These are phyloP conservation scores for Apoda limacodes DNA, from an alignment of 2,888 invertebrate genomes.

Conservation along the genomic window DNA sequence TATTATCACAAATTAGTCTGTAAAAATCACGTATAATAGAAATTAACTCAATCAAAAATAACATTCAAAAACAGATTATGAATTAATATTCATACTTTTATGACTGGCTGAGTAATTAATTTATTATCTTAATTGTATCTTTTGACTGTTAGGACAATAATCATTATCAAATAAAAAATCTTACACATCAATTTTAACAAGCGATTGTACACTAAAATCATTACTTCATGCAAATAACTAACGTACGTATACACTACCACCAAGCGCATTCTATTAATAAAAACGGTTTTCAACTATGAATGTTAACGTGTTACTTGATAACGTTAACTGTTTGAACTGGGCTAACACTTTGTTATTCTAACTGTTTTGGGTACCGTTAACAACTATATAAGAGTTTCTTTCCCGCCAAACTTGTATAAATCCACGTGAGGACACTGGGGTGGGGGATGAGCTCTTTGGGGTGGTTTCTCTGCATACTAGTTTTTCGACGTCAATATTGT, in stretches of 20 bases:
- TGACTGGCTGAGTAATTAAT: constrained; percentile 1
- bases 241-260: constrained; percentile 44
- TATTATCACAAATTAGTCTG: too few species aligned
- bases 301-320: constrained; percentile 10
- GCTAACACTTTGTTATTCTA: constrained; percentile 12
- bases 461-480: constrained; percentile 70
- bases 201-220: too few species aligned
- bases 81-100: too few species aligned
- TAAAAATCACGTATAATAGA: too few species aligned
- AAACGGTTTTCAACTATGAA: constrained; percentile 15
- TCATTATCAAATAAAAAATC: too few species aligned
- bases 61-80: too few species aligned
- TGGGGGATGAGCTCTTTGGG: constrained; percentile 47
- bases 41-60: too few species aligned
- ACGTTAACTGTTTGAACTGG: constrained; percentile 10
- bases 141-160: too few species aligned
- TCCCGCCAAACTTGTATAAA: constrained; percentile 47
- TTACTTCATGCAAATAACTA: too few species aligned
- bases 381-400: constrained; percentile 61
- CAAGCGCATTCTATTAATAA: constrained; percentile 28
- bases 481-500: constrained; percentile 87
- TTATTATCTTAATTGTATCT: too few species aligned
- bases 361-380: constrained; percentile 12
- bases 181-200: too few species aligned
- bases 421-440: constrained; percentile 34